These are phyloP conservation scores for Brachyopa scutellaris DNA, from an alignment of 2,888 invertebrate genomes.

Conservation along the genomic window DNA sequence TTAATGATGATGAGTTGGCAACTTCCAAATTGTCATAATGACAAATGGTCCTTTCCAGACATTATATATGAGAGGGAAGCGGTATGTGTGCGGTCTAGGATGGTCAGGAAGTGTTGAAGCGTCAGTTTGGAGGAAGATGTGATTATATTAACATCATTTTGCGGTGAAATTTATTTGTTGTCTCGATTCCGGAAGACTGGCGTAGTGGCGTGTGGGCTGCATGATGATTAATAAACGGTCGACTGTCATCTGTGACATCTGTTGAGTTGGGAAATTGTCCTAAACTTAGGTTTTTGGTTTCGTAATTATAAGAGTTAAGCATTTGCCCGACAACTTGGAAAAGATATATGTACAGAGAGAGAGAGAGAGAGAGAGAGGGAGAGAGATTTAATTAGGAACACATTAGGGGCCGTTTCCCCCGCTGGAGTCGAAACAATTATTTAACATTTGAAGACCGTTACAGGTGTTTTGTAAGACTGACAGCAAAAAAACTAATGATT, in stretches of 20 bases:
- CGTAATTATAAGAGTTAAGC: background rate
- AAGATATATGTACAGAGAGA: too few species aligned
- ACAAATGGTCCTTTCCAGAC: conserved; percentile 47
- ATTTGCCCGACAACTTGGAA: background rate
- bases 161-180: conserved; percentile 16
- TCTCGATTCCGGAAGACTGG: background rate
- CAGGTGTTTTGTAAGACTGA: too few species aligned
- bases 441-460: background rate
- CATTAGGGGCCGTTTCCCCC: background rate
- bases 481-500: too few species aligned
- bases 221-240: conserved; percentile 14
- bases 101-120: background rate
- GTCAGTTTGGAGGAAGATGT: background rate
- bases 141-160: conserved; percentile 22
- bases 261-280: conserved; percentile 6
- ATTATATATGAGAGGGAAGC: background rate
- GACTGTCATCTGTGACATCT: conserved; percentile 8
- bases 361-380: too few species aligned
- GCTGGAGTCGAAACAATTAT: background rate
- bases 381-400: background rate
- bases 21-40: conserved; percentile 57
- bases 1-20: conserved; percentile 55
- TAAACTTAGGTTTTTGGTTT: too few species aligned
- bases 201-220: background rate
- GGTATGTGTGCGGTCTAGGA: background rate